Conservation (phyloP, 2,888 invertebrate species). For the Endomychus coccineus region DNA sequence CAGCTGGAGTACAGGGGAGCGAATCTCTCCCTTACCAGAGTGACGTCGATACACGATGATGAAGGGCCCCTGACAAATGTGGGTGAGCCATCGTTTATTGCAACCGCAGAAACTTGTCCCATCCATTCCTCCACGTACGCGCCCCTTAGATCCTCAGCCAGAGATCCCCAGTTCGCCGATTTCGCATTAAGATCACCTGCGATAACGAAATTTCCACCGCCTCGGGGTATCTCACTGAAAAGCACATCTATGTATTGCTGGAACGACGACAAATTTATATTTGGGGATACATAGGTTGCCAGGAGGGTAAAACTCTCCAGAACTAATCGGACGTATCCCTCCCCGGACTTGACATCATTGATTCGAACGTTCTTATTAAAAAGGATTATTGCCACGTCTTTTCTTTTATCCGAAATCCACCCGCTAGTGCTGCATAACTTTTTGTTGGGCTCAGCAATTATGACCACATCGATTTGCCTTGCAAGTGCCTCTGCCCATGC, state of each 20-base stretch:
- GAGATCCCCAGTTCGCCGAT: neutral
- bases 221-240: neutral
- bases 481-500: neutral
- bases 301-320: neutral
- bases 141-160: neutral
- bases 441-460: neutral
- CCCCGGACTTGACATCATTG: neutral
- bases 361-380: neutral
- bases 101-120: neutral
- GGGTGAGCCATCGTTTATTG: neutral
- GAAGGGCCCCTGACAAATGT: neutral
- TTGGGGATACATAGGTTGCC: neutral
- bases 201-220: neutral
- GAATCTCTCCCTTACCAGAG: too few species aligned
- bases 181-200: conserved; percentile 7
- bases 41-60: too few species aligned
- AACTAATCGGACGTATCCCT: neutral
- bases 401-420: neutral
- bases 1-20: too few species aligned
- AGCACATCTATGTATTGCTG: neutral
- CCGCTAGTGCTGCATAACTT: neutral
- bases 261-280: neutral
- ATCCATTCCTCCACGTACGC: neutral
- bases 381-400: neutral
- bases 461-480: neutral